Percentiles rank a stretch among this genome's conserved stretches.
phyloP scores from a whole-genome alignment of 2,113 vertebrate species.

The Spheniscus mendiculus region DNA sequence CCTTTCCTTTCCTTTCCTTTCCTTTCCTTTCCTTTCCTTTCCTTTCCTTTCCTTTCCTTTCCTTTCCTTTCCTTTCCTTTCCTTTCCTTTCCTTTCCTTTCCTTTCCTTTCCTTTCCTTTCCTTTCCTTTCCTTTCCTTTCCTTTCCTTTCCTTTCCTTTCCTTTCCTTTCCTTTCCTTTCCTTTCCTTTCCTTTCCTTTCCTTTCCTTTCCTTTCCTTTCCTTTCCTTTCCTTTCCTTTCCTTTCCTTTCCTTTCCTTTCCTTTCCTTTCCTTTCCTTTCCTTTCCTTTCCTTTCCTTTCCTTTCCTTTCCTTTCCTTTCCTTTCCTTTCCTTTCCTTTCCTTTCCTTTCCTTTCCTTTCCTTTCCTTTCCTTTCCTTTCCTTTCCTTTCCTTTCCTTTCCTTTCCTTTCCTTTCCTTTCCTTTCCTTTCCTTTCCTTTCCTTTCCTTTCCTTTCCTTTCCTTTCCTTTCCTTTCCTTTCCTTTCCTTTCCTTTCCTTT shows the following conservation, averaged over 20 bases:
- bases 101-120: rapidly evolving
- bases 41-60: rapidly evolving
- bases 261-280: rapidly evolving
- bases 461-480: rapidly evolving
- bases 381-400: rapidly evolving
- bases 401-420: rapidly evolving
- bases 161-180: rapidly evolving
- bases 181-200: rapidly evolving
- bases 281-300: rapidly evolving
- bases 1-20: rapidly evolving
- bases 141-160: rapidly evolving
- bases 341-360: rapidly evolving
- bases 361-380: rapidly evolving
- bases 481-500: rapidly evolving
- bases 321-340: too few species aligned
- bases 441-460: rapidly evolving
- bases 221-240: too few species aligned
- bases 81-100: rapidly evolving
- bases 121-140: too few species aligned
- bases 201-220: rapidly evolving
- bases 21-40: too few species aligned
- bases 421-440: too few species aligned
- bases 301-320: rapidly evolving
- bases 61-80: rapidly evolving
- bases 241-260: rapidly evolving